Base-by-base conservation (phyloP, 2,797 vertebrate species). In the Crenuchus spilurus region DNA sequence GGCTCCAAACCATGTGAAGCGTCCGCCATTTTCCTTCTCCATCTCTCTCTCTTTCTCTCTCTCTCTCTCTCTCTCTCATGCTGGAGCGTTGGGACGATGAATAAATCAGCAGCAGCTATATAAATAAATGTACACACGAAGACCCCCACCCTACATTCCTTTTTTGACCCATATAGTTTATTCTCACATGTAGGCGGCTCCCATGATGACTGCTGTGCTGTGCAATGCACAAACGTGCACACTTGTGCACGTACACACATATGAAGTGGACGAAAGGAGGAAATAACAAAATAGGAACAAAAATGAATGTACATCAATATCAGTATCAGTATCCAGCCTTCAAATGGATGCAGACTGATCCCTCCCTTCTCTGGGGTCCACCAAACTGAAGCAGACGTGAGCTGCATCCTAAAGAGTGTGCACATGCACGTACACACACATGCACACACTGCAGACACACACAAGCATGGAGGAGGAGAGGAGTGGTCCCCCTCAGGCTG, bases 361-460 rank as follows among this genome's bases (percentile, higher is more conserved):
- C 75, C 64, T 42, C 42, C 37, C 49, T 72, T 64, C 72, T 60
- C 77, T 66, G 67, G 72, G 76, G 67, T 74, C 77, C 72, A 75
- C 68, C 69, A 81, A 81, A 80, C 71, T 75, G 28, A 63, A 72
- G 49, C 54, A 37, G 73, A 81, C 82, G 79, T 83, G 82, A 54
- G 18, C 14, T 44, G 77, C 68, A 79, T 79, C 61, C 35, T 66
- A 66, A 79, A 54, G 52, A 74, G 63, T 4, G 51, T 64, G 52
- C 74, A 73, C 57, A 71, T 65, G 41, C 39, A 60, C 54, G 22
- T 10, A 49, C 54, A 70, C 73, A 68, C 39, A 60, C 54, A 18
- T 10, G 41, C 54, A 70, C 73, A 68, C 66, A 65, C 60, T 68
- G 41, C 75, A 61, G 52, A 68, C 49, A 46, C 31, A 57, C 33